phyloP scores from a whole-genome alignment of 2,888 invertebrate species.

The Stegana nigrithorax region DNA sequence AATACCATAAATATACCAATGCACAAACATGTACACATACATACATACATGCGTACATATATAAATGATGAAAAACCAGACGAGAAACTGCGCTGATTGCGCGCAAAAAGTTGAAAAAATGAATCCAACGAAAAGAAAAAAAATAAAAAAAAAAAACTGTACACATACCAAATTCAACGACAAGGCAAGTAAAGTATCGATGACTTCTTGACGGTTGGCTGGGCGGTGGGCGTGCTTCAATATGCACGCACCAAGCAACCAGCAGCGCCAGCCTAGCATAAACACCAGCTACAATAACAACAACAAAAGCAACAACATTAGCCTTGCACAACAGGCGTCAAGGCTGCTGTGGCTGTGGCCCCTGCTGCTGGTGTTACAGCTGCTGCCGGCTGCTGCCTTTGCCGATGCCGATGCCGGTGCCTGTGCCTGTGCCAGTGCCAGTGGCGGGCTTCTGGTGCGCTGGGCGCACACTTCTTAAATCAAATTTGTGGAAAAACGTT shows the following conservation, averaged over 20 bases:
- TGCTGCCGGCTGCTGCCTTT: too few relatives aligned
- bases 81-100: conserved; percentile 12
- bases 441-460: not conserved
- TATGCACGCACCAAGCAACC: conserved; percentile 10
- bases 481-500: conserved; percentile 19
- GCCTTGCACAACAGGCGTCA: too few relatives aligned
- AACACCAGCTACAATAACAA: not conserved
- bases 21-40: too few relatives aligned
- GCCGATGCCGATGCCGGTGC: not conserved
- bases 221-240: not conserved
- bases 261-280: conserved; percentile 9
- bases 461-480: conserved; percentile 12
- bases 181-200: conserved; percentile 59
- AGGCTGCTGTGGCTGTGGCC: too few relatives aligned
- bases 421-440: not conserved
- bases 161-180: too few relatives aligned
- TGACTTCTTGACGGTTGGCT: conserved; percentile 47
- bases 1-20: conserved; percentile 22
- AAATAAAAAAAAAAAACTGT: not conserved
- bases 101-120: not conserved
- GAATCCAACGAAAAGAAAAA: not conserved
- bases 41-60: too few relatives aligned
- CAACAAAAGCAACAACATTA: not conserved
- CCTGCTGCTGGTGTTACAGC: too few relatives aligned
- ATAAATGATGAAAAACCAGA: not conserved